Evolutionary conservation across 2,113 vertebrate species (phyloP).

Genomic region (Athene noctua): DNA sequence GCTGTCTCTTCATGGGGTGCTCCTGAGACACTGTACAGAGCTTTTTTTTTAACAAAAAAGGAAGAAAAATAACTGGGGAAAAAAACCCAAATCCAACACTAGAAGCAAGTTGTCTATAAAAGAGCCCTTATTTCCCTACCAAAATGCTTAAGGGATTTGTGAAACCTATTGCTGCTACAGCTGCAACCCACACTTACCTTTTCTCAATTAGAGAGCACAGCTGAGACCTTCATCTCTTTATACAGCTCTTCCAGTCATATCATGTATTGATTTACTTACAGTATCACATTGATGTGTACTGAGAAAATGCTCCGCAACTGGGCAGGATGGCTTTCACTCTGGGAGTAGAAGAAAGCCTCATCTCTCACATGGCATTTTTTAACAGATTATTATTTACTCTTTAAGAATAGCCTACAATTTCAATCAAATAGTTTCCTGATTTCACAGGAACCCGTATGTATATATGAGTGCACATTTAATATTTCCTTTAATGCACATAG

Average conservation of each 20-base stretch:
- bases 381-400: neutral
- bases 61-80: neutral
- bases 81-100: accelerated
- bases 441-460: neutral
- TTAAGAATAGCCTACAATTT: neutral
- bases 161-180: neutral
- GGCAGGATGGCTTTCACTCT: neutral
- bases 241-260: neutral
- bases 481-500: neutral
- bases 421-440: neutral
- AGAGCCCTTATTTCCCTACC: neutral
- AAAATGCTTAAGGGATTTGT: neutral
- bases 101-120: neutral
- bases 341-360: neutral
- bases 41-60: neutral
- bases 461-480: neutral
- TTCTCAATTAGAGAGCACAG: neutral
- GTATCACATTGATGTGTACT: accelerated
- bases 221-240: neutral
- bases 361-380: neutral
- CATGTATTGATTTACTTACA: neutral
- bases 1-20: neutral
- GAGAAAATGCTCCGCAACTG: neutral
- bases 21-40: neutral
- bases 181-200: neutral